Evolutionary conservation across 2,797 vertebrate genomes (phyloP).

Genomic region (Naso thynnoides): DNA sequence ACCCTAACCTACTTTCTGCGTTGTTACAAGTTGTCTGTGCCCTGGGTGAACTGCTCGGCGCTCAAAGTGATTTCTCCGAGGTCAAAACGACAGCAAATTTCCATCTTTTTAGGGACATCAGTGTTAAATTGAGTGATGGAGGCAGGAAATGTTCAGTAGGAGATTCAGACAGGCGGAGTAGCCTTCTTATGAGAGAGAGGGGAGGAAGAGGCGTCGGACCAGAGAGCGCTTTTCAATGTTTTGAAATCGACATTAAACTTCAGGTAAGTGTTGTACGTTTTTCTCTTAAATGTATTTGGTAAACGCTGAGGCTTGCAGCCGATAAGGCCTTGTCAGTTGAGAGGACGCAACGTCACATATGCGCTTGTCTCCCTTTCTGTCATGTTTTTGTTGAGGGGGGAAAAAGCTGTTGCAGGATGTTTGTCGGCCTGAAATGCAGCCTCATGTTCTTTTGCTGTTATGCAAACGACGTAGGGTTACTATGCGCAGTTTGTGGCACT

Average conservation of each 20-base stretch:
- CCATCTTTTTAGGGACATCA: neutral
- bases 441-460: neutral
- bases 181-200: conserved; percentile 31
- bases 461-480: neutral
- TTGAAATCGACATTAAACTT: conserved; percentile 24
- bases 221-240: conserved; percentile 31
- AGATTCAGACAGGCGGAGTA: conserved; percentile 11
- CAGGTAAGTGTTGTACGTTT: conserved; percentile 47
- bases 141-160: conserved; percentile 18
- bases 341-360: no score
- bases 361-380: neutral
- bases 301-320: neutral
- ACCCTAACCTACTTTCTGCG: conserved; percentile 18
- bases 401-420: conserved; percentile 8
- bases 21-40: conserved; percentile 11
- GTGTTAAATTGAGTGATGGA: neutral
- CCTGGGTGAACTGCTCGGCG: neutral
- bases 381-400: conserved; percentile 30
- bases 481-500: accelerated
- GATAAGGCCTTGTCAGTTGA: neutral
- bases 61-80: neutral
- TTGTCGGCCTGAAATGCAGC: conserved; percentile 7
- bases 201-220: conserved; percentile 36
- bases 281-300: neutral
- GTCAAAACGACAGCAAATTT: neutral